Base-by-base conservation (phyloP, 2,888 invertebrate genomes). In the Hypomecis punctinalis region DNA sequence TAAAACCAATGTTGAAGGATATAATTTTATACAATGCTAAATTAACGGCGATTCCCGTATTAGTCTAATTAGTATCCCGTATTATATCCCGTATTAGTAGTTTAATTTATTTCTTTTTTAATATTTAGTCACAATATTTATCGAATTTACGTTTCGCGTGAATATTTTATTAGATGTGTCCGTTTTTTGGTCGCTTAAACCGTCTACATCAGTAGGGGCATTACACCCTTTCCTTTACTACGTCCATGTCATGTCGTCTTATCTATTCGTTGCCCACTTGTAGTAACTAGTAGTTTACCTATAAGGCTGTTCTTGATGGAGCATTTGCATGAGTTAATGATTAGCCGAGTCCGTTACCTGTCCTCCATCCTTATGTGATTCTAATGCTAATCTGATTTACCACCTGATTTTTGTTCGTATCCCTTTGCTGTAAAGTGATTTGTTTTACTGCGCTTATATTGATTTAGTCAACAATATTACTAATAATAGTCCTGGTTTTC, bases 281-380 rank as follows among this genome's bases (percentile, higher is more conserved):
- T 6, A n/a, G 49, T 56, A 45, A 23, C 23, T 23, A 23, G 23
- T 2, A 33, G 54, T 59, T 37, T 47, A 37, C 63, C 48, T 35
- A 58, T 58, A 58, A 48, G 59, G 53, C 33, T 63, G 49, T 63
- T 45, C 59, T 40, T 45, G 42, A 43, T 35, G 54, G 40, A 51
- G 5, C 54, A 63, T 63, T 63, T 59, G 42, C 59, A 63, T 59
- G 39, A 40, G 48, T 53, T 48, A 58, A 54, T 63, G 63, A 59
- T 63, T 59, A 54, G 42, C 58, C 45, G 39, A 0, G 33, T 10
- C 63, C 63, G 59, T 59, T 63, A 63, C 11, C 33, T 55, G 63
- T 49, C 49, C 59, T 8, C 45, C 54, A 55, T 59, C 49, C 54
- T 33, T 36, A 33, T 45, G 43, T 40, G 11, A 51, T 56, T 49